Percentiles rank a stretch among this genome's conserved stretches.
Evolutionary conservation across 2,797 vertebrate genomes (phyloP).

Genomic region (Sarcophilus harrisii): DNA sequence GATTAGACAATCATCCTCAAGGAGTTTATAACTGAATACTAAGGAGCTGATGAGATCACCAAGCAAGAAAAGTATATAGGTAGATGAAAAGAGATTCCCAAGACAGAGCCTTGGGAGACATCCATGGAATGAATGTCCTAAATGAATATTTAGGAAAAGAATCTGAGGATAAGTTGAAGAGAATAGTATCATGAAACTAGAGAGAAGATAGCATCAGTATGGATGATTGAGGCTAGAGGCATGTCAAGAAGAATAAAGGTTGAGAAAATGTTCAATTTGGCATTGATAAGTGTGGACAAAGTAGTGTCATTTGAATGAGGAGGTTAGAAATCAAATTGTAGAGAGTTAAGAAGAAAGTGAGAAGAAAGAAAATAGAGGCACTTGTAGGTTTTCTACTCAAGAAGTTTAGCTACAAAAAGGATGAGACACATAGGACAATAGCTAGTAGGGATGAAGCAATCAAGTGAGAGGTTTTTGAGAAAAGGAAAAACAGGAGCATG

Average conservation of each 20-base stretch:
- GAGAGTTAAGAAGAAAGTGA: not conserved
- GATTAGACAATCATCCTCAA: not conserved
- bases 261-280: not conserved
- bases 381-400: not conserved
- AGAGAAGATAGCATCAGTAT: not conserved
- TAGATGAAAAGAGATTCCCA: not conserved
- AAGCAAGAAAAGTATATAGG: not conserved
- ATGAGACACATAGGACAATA: not conserved
- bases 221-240: not conserved
- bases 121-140: too few relatives aligned
- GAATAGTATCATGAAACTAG: not conserved
- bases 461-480: not conserved
- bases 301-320: not conserved
- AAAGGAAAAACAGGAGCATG: not conserved
- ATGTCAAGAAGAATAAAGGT: not conserved
- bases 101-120: not conserved
- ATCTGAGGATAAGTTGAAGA: not conserved
- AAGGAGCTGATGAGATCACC: not conserved
- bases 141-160: not conserved
- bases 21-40: not conserved
- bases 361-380: not conserved
- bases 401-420: not conserved
- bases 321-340: not conserved
- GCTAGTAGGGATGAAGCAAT: not conserved
- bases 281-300: not conserved